Evolutionary conservation across 2,797 vertebrate genomes (phyloP).

Genomic region (Melanotaenia pygmaea): DNA sequence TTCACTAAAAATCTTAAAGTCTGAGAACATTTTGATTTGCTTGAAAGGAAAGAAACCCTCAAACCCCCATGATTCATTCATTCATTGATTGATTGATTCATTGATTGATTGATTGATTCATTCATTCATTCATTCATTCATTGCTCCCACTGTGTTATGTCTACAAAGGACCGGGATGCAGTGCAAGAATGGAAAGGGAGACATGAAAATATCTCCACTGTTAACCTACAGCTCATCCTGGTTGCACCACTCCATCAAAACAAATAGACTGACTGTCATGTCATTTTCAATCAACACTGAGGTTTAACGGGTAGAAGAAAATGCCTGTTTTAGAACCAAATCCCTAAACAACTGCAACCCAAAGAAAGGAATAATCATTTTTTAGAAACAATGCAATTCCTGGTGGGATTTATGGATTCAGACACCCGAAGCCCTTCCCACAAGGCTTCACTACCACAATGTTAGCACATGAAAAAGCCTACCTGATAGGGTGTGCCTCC

Average conservation of each 20-base stretch:
- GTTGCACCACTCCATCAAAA: neutral
- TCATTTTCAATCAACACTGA: neutral
- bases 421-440: neutral
- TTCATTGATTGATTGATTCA: too few species aligned
- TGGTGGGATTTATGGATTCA: constrained; percentile 8
- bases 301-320: neutral
- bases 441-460: neutral
- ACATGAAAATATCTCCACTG: neutral
- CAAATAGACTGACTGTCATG: neutral
- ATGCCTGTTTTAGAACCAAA: neutral
- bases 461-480: constrained; percentile 28
- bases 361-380: neutral
- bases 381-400: constrained; percentile 13
- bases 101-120: too few species aligned
- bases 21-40: neutral
- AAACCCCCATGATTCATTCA: neutral
- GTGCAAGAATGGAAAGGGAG: neutral
- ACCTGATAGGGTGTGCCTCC: constrained; percentile 22
- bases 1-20: neutral
- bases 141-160: too few species aligned
- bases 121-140: too few species aligned
- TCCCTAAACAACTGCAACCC: neutral
- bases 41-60: neutral
- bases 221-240: neutral
- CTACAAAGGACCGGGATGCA: too few species aligned